Conservation (phyloP, 2,888 invertebrate genomes). For the Phalera bucephala region DNA sequence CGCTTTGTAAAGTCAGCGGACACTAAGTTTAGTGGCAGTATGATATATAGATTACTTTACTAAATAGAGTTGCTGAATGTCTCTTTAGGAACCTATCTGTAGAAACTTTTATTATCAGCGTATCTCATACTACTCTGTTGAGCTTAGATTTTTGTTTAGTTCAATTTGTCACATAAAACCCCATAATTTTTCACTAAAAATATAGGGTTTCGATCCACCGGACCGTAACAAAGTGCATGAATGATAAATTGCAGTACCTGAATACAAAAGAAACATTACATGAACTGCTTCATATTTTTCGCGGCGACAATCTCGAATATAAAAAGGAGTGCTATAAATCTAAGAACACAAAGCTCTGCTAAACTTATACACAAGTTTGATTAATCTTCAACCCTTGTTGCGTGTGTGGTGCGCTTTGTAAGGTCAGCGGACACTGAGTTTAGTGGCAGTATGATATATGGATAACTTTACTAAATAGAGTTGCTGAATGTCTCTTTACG, state of each 20-base stretch:
- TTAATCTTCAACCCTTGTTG: constrained; percentile 28
- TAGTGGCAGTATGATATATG: not conserved
- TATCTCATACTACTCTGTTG: too few species aligned
- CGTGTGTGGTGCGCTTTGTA: constrained; percentile 12
- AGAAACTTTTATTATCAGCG: too few species aligned
- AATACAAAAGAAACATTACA: constrained; percentile 2
- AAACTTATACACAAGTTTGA: constrained; percentile 33
- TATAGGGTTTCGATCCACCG: constrained; percentile 11
- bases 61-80: too few species aligned
- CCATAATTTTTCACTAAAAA: constrained; percentile 1
- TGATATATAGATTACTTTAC: too few species aligned
- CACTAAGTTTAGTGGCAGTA: constrained; percentile 3
- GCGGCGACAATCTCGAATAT: constrained; percentile 13
- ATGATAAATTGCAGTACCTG: constrained; percentile 12
- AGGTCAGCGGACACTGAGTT: constrained; percentile 6
- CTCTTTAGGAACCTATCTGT: too few species aligned
- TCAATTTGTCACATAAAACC: too few species aligned
- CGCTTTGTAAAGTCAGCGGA: constrained; percentile 8
- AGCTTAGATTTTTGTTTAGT: too few species aligned
- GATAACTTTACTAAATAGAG: too few species aligned
- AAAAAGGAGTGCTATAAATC: constrained; percentile 33
- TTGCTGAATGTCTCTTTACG: too few species aligned
- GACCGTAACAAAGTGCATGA: constrained; percentile 9
- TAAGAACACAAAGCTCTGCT: constrained; percentile 15
- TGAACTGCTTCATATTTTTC: constrained; percentile 7